A percentile compares a stretch with the other conserved stretches of the same genome.
phyloP scores from a whole-genome alignment of 2,888 invertebrate species.

The Lingula anatina region DNA sequence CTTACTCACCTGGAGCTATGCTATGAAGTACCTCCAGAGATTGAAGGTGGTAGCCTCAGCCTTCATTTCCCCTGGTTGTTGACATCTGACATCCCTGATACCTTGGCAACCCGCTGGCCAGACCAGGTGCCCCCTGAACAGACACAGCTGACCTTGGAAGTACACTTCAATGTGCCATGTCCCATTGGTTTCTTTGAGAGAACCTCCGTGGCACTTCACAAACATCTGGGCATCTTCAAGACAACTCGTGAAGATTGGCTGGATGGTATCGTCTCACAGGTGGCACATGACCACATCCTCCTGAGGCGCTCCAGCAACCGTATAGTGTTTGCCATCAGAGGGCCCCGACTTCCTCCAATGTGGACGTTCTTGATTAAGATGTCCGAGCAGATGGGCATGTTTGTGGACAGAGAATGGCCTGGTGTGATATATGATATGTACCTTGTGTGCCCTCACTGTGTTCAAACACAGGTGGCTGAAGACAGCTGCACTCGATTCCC shows the following conservation, averaged over 20 bases:
- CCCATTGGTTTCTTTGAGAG: constrained; percentile 43
- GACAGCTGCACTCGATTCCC: constrained; percentile 25
- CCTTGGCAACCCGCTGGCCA: constrained; percentile 26
- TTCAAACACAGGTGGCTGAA: constrained; percentile 18
- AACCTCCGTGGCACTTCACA: constrained; percentile 30
- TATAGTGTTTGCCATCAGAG: constrained; percentile 27
- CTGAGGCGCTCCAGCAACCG: constrained; percentile 15
- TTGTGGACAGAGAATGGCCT: constrained; percentile 38
- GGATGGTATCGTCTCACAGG: constrained; percentile 28
- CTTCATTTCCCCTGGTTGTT: constrained; percentile 43
- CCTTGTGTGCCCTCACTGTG: constrained; percentile 33
- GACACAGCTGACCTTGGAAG: constrained; percentile 22
- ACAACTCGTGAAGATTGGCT: constrained; percentile 33
- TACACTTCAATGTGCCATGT: constrained; percentile 25
- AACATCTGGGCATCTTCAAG: too few species aligned
- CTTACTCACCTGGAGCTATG: constrained; percentile 42
- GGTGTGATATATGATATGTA: constrained; percentile 27
- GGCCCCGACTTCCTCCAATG: constrained; percentile 33
- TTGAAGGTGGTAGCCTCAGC: constrained; percentile 22
- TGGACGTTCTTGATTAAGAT: constrained; percentile 31
- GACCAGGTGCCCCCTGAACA: too few species aligned
- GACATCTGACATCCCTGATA: constrained; percentile 18
- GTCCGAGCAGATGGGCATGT: constrained; percentile 22
- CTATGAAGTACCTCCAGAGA: constrained; percentile 27
- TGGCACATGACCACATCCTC: constrained; percentile 24